These are phyloP conservation scores for Recurvirostra avosetta DNA, from an alignment of 2,113 vertebrate species.

Conservation along the genomic window DNA sequence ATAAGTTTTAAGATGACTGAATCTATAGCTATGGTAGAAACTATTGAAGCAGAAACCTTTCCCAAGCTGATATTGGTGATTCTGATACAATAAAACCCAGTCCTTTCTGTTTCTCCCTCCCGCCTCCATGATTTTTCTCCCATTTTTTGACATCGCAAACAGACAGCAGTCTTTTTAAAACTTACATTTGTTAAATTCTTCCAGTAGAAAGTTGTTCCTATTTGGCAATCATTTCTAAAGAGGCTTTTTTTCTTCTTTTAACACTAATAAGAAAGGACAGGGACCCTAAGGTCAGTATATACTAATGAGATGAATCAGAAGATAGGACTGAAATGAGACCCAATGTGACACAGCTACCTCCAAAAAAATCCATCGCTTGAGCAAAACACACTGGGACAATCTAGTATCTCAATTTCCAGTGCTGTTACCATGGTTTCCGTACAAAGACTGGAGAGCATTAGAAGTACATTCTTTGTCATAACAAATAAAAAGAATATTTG, in stretches of 20 bases:
- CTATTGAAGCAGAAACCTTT: neutral
- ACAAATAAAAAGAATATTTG: slow-evolving; percentile 60
- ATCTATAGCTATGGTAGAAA: neutral
- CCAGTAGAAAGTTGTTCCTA: neutral
- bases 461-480: slow-evolving; percentile 60
- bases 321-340: slow-evolving; percentile 21
- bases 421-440: slow-evolving; percentile 78
- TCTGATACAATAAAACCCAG: neutral
- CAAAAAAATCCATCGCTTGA: slow-evolving; percentile 39
- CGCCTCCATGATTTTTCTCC: neutral
- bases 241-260: neutral
- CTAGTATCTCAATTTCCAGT: slow-evolving; percentile 61
- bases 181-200: neutral
- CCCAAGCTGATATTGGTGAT: neutral
- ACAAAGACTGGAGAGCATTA: slow-evolving; percentile 52
- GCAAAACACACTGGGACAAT: slow-evolving; percentile 55
- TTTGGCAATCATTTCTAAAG: neutral
- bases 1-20: neutral
- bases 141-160: neutral
- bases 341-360: slow-evolving; percentile 21
- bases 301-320: slow-evolving; percentile 34
- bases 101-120: neutral
- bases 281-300: slow-evolving; percentile 17
- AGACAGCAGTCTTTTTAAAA: neutral
- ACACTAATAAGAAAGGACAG: slow-evolving; percentile 8